phyloP scores from a whole-genome alignment of 2,113 vertebrate genomes.

The Leptocoma aspasia region DNA sequence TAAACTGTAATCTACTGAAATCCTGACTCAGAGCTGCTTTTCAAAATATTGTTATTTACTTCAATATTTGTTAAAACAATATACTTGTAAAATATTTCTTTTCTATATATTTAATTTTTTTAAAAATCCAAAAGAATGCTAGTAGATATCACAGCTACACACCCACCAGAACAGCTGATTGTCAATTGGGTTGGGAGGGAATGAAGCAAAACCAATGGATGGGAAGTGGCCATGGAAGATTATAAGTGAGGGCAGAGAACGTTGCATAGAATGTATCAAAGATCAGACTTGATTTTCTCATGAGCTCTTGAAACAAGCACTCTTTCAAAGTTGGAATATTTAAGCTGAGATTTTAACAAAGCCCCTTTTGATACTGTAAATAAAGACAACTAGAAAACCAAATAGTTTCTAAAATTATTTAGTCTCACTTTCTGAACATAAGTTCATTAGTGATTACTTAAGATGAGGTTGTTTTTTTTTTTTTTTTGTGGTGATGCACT shows the following conservation, averaged over 20 bases:
- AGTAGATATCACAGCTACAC: background rate
- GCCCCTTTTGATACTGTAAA: background rate
- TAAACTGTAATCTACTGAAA: background rate
- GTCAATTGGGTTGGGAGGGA: background rate
- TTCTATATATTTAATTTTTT: background rate
- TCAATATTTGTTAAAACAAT: background rate
- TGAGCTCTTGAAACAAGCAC: background rate
- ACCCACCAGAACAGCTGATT: background rate
- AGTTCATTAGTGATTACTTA: background rate
- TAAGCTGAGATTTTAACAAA: background rate
- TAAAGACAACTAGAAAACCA: slow-evolving; percentile 44
- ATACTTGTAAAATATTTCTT: background rate
- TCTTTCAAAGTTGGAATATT: background rate
- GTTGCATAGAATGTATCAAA: background rate
- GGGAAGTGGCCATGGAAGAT: background rate
- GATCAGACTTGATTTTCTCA: background rate
- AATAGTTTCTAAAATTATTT: background rate
- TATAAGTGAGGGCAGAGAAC: background rate
- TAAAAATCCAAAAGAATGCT: background rate
- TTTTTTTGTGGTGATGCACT: background rate
- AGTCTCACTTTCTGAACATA: background rate
- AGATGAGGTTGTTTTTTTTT: background rate
- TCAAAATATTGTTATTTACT: background rate
- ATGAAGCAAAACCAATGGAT: background rate
- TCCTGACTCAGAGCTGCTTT: background rate